Percentiles rank a stretch among this genome's conserved stretches.
phyloP scores from a whole-genome alignment of 23 tunicate species.

The Pegea sp. region DNA sequence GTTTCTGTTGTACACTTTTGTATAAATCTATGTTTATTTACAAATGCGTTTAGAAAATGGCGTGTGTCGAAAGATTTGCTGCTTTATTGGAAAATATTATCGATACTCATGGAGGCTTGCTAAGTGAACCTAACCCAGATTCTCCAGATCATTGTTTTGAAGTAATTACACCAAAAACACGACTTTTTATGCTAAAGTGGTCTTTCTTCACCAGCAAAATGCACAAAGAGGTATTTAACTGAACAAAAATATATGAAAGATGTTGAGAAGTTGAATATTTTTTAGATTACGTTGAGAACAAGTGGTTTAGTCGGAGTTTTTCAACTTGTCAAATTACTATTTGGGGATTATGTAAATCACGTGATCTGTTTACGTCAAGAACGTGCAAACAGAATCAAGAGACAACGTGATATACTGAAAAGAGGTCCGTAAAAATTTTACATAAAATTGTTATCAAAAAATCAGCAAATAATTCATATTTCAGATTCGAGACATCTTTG shows the following conservation, averaged over 20 bases:
- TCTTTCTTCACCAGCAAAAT: constrained; percentile 70
- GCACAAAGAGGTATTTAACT: constrained; percentile 39
- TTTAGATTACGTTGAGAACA: constrained; percentile 48
- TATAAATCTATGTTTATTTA: constrained; percentile 1
- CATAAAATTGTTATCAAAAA: too few species aligned
- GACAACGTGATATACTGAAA: constrained; percentile 7
- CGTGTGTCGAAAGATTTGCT: constrained; percentile 31
- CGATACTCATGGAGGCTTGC: constrained; percentile 22
- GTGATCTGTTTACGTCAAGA: constrained; percentile 26
- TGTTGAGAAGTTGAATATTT: neutral
- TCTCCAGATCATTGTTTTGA: neutral
- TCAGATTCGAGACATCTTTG: too few species aligned
- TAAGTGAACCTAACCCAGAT: constrained; percentile 2
- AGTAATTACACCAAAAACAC: constrained; percentile 19
- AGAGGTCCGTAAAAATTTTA: constrained; percentile 6
- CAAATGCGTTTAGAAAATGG: constrained; percentile 11
- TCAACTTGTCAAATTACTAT: constrained; percentile 64
- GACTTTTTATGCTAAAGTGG: constrained; percentile 77
- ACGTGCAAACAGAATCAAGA: constrained; percentile 9
- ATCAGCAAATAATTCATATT: too few species aligned
- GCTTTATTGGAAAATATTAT: constrained; percentile 13
- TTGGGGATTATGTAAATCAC: constrained; percentile 75
- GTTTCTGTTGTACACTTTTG: too few species aligned
- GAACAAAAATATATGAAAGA: neutral
- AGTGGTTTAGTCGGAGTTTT: constrained; percentile 85